Base-by-base conservation (phyloP, 2,113 vertebrate species). In the Speoplatyrhinus poulsoni region DNA sequence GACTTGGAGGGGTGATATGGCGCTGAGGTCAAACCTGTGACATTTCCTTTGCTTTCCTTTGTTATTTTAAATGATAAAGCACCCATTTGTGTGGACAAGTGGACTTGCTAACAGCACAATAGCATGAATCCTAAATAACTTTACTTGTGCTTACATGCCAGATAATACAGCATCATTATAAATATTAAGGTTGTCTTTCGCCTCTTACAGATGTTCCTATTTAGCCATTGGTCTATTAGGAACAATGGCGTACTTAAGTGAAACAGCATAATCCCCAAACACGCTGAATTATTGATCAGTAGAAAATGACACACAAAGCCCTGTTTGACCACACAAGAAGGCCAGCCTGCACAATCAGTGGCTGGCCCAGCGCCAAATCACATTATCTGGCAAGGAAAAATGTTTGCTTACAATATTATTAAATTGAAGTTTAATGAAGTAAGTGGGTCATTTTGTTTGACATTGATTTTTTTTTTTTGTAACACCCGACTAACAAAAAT, bases 281-380 rank as follows among this genome's bases (percentile, higher is more conserved):
- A 1, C 70, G 36, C 60, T 83, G 50, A 82, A 86, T 84, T 78
- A 88, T 86, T 85, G 77, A 86, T 87, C 49, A 19, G n/a, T 63
- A 59, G 48, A 46, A 85, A 88, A 81, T 63, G 71, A 67, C 82
- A 81, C 79, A 68, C 70, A 73, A 77, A 81, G 73, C 67, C 62
- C 62, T 50, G 9, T 67, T 61, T 59, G 79, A 63, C 70, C 69
- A 69, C 80, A 85, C 75, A 75, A 66, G 54, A 59, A 32, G 62
- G n/a, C 60, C 12, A 0, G 10, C 7, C 19, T 59, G 36, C 46
- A 47, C 15, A 57, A 47, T 17, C 53, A 70, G 54, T 54, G 53
- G 16, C 67, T 61, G 54, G 13, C 46, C 3, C 2, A 32, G 59
- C 9, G 10, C 59, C 59, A 15, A 32, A 61, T 55, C 4, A 13